phyloP scores from a whole-genome alignment of 2,888 invertebrate genomes.

The Pharmacophagus antenor region DNA sequence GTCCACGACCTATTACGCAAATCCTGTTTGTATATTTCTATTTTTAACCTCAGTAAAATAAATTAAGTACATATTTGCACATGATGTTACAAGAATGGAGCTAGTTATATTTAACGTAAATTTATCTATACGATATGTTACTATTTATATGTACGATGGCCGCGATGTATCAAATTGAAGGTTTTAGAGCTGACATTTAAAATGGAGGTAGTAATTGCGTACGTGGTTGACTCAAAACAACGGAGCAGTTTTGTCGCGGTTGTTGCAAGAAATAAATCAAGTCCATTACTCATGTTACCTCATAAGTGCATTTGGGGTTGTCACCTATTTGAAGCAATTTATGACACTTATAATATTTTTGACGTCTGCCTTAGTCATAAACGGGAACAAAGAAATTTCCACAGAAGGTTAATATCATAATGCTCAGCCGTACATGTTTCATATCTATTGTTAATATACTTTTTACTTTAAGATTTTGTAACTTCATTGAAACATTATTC shows the following conservation, averaged over 20 bases:
- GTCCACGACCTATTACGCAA: not conserved
- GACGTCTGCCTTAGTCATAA: constrained; percentile 27
- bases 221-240: constrained; percentile 23
- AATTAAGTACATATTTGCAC: not conserved
- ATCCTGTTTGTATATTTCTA: not conserved
- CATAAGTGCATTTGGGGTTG: constrained; percentile 29
- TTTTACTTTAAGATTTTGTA: not conserved
- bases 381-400: constrained; percentile 21
- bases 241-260: constrained; percentile 22
- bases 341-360: constrained; percentile 30
- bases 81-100: not conserved
- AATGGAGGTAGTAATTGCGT: constrained; percentile 24
- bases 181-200: constrained; percentile 29
- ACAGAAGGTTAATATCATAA: constrained; percentile 9
- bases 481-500: not conserved
- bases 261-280: constrained; percentile 27
- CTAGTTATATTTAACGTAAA: not conserved
- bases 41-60: not conserved
- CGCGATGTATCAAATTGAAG: constrained; percentile 32
- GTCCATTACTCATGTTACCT: constrained; percentile 26
- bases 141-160: constrained; percentile 29
- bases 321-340: constrained; percentile 22
- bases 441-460: not conserved
- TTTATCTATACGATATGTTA: constrained; percentile 2
- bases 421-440: not conserved